Conservation (phyloP, 2,113 vertebrate genomes). For the Pitta sordida region DNA sequence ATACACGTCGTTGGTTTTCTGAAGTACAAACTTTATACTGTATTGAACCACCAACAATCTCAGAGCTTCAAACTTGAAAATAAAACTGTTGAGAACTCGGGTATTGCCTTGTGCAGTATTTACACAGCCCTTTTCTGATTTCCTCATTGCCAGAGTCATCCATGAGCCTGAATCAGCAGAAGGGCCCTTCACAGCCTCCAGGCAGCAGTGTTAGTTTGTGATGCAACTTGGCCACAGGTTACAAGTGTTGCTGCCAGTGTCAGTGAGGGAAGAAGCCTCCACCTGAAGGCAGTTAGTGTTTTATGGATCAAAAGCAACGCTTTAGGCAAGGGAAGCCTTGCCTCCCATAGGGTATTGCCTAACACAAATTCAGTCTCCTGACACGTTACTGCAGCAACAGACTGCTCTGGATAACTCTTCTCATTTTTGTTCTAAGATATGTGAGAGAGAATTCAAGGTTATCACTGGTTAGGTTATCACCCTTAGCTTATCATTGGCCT, state of each 20-base stretch:
- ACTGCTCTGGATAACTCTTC: background rate
- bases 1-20: background rate
- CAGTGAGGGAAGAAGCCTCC: background rate
- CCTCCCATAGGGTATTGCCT: rapidly evolving
- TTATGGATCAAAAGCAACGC: background rate
- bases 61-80: background rate
- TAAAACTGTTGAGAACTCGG: background rate
- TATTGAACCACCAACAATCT: background rate
- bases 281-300: background rate
- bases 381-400: background rate
- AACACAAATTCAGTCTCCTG: background rate
- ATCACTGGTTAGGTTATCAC: no score
- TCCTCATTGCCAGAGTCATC: background rate
- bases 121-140: background rate
- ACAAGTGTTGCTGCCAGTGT: background rate
- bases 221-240: background rate
- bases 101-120: background rate
- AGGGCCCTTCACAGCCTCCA: background rate
- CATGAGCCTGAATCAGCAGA: background rate
- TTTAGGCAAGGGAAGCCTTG: background rate
- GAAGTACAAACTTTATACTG: background rate
- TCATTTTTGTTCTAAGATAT: background rate
- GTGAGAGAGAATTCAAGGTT: background rate
- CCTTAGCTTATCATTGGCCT: background rate
- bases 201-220: background rate